Evolutionary conservation across 1,140 invertebrate genomes (phyloP).

Genomic region (Sweltsa coloradensis): DNA sequence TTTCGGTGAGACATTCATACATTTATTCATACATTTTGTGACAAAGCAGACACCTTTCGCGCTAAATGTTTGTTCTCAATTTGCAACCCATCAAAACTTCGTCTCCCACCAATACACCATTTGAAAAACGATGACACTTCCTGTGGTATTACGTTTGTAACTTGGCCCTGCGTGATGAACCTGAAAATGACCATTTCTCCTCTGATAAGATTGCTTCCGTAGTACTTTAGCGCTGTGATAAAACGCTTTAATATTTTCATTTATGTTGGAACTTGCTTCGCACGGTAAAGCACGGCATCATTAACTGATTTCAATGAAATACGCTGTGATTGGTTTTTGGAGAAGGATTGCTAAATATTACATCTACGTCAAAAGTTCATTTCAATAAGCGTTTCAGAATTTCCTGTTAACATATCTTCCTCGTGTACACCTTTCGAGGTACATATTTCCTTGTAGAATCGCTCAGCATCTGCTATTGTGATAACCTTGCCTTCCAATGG

Average conservation of each 20-base stretch:
- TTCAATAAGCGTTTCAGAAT: constrained; percentile 5
- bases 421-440: constrained; percentile 1
- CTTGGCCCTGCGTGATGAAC: neutral
- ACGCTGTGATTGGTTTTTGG: constrained; percentile 6
- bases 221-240: neutral
- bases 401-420: constrained; percentile 3
- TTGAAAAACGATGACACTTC: constrained; percentile 7
- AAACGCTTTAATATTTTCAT: constrained; percentile 1
- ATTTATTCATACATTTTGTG: constrained; percentile 5
- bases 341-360: constrained; percentile 2
- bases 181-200: constrained; percentile 2
- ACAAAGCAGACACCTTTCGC: constrained; percentile 1
- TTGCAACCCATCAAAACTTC: neutral
- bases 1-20: constrained; percentile 3
- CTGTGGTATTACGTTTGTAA: neutral
- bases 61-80: constrained; percentile 6
- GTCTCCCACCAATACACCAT: constrained; percentile 6
- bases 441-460: constrained; percentile 8
- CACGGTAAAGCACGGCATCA: constrained; percentile 2
- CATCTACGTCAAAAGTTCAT: neutral
- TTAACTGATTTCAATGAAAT: constrained; percentile 2
- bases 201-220: constrained; percentile 3
- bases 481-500: constrained; percentile 5
- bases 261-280: constrained; percentile 1
- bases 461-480: constrained; percentile 4